Conservation (phyloP, 2,113 vertebrate species). For the Cettia cetti region DNA sequence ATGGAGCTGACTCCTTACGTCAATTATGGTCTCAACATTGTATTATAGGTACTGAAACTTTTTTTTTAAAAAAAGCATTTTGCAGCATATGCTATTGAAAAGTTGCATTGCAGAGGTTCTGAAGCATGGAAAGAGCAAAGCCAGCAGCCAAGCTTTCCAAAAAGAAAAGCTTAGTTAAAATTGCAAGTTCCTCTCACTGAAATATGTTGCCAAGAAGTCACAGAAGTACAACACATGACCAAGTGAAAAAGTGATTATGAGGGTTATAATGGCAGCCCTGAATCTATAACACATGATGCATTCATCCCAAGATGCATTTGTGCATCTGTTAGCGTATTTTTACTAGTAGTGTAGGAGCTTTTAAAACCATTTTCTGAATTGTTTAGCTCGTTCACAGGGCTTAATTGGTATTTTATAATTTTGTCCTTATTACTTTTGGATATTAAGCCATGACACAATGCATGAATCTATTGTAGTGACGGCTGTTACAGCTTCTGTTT, state of each 20-base stretch:
- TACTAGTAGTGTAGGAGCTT: neutral
- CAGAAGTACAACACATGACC: conserved; percentile 4
- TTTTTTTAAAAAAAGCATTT: neutral
- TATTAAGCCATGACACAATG: neutral
- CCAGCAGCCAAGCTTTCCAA: neutral
- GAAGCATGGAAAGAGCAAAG: neutral
- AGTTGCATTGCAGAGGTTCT: neutral
- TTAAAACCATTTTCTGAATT: neutral
- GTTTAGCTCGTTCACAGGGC: neutral
- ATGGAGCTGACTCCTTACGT: neutral
- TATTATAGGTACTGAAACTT: neutral
- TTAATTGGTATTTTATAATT: conserved; percentile 55
- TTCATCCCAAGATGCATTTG: conserved; percentile 40
- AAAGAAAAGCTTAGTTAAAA: conserved; percentile 23
- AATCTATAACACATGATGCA: conserved; percentile 12
- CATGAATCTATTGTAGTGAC: neutral
- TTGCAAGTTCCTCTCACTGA: neutral
- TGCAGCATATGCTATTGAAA: neutral
- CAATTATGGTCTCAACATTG: neutral
- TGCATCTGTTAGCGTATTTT: conserved; percentile 49
- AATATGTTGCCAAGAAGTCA: conserved; percentile 18
- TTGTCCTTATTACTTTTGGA: conserved; percentile 12
- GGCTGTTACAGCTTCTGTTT: neutral
- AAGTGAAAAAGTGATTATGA: conserved; percentile 44
- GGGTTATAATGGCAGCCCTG: neutral